Percentiles rank a stretch among this genome's conserved stretches.
phyloP scores from a whole-genome alignment of 2,113 vertebrate species.

The Nycticebus coucang region DNA sequence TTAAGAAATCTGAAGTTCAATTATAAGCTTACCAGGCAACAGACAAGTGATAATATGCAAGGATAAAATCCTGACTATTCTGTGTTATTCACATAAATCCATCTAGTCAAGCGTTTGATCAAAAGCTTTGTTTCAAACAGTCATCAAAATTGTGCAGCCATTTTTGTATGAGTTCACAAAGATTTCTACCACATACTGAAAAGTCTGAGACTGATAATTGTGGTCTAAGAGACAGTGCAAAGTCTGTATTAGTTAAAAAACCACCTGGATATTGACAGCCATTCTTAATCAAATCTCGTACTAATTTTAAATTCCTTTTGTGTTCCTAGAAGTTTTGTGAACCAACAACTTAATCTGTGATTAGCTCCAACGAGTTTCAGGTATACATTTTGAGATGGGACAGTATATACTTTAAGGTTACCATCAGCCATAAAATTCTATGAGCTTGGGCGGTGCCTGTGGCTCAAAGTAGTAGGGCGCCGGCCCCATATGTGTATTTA shows the following conservation, averaged over 20 bases:
- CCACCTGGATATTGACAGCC: not conserved
- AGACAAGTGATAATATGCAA: accelerated
- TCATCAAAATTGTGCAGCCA: not conserved
- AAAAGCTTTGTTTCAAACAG: not conserved
- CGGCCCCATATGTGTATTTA: slow-evolving; percentile 70
- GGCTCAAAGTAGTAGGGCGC: no score
- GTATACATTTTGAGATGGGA: not conserved
- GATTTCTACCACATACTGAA: not conserved
- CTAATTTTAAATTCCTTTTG: not conserved
- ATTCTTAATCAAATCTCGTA: not conserved
- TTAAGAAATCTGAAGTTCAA: not conserved
- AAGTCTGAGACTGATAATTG: not conserved
- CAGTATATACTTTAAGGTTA: not conserved
- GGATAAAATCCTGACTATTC: not conserved
- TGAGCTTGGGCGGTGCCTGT: no score
- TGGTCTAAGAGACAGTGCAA: not conserved
- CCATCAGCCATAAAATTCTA: not conserved
- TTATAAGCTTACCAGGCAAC: not conserved
- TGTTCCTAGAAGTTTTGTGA: not conserved
- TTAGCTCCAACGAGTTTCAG: not conserved
- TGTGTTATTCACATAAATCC: accelerated
- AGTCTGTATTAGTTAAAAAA: not conserved
- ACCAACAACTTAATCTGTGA: not conserved
- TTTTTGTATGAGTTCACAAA: not conserved
- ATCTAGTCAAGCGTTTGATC: not conserved